Base-by-base conservation (phyloP, 2,888 invertebrate species). In the Polydesmus complanatus region DNA sequence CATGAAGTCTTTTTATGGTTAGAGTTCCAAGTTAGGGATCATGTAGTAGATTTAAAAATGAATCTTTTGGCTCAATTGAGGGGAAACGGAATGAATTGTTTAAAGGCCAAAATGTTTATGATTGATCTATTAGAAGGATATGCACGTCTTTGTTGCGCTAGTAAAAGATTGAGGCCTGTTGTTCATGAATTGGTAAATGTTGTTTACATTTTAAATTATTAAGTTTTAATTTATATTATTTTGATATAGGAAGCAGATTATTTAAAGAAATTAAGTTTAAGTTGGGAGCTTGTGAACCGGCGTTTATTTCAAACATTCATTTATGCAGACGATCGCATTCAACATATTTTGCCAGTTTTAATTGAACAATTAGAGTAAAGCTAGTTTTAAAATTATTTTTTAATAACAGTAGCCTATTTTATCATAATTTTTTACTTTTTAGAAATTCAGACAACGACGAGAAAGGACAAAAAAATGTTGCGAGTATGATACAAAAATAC, bases 231-330 rank as follows among this genome's bases (percentile, higher is more conserved):
- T n/a, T n/a, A 22, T 50, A 11, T 37, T 63, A 58, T 53, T 21
- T 26, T 53, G 14, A 66, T 68, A 3, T 68, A 74, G 74, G 81
- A 83, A 70, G 74, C 75, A 61, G 77, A 80, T 64, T 79, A 82
- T 69, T 73, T 83, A 64, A 78, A 78, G 65, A 79, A 78, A 68
- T 83, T 83, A 68, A 79, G 80, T 67, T 75, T 84, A 54, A 81
- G 81, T 3, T 84, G 84, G 83, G 80, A 81, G 67, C 76, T 81
- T 67, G 79, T 83, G 64, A 83, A 83, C 73, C 82, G 83, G 68
- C 81, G 81, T 68, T 76, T 84, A 65, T 84, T 83, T 72, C 82
- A 83, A 65, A 74, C 75, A 56, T 73, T 76, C 64, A 75, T 78
- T 47, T 78, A 75, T 66, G 70, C 77, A 51, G 80, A 82, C 70